These are phyloP conservation scores for Gymnarchus niloticus DNA, from an alignment of 2,113 vertebrate species.

Conservation along the genomic window DNA sequence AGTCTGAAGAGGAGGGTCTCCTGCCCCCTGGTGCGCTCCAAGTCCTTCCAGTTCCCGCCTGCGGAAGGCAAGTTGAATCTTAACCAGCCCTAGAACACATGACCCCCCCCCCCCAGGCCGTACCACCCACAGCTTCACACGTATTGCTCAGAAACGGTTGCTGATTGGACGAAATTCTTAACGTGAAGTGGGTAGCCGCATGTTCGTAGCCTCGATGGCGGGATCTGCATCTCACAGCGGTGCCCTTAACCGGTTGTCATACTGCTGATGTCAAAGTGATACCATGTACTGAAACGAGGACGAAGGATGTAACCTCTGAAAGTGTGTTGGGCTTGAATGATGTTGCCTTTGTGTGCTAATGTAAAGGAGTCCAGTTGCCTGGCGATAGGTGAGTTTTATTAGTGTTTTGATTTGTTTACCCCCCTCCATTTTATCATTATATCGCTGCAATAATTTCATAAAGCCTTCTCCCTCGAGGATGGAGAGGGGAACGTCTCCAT, in stretches of 20 bases:
- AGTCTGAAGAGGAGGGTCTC: conserved; percentile 88
- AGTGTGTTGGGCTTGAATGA: neutral
- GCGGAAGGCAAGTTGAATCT: conserved; percentile 87
- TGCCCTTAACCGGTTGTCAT: too few species aligned
- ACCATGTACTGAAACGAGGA: neutral
- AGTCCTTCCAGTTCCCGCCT: conserved; percentile 85
- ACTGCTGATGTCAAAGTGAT: neutral
- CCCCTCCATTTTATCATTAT: conserved; percentile 14
- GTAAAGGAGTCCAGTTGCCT: neutral
- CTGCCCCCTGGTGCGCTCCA: conserved; percentile 87
- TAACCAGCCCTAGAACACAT: too few species aligned
- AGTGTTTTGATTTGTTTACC: neutral
- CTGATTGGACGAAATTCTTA: too few species aligned
- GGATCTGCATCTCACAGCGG: too few species aligned
- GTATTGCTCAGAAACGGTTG: too few species aligned
- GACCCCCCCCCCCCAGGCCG: too few species aligned
- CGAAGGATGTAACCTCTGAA: too few species aligned
- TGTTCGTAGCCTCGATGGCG: too few species aligned
- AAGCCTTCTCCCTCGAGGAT: neutral
- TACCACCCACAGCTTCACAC: too few species aligned
- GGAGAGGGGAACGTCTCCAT: conserved; percentile 29
- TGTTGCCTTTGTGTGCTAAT: neutral
- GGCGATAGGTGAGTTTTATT: neutral
- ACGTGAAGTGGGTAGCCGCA: too few species aligned
- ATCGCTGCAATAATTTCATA: neutral